These are phyloP conservation scores for Hemichromis elongatus DNA, from an alignment of 2,113 vertebrate genomes.

Conservation along the genomic window DNA sequence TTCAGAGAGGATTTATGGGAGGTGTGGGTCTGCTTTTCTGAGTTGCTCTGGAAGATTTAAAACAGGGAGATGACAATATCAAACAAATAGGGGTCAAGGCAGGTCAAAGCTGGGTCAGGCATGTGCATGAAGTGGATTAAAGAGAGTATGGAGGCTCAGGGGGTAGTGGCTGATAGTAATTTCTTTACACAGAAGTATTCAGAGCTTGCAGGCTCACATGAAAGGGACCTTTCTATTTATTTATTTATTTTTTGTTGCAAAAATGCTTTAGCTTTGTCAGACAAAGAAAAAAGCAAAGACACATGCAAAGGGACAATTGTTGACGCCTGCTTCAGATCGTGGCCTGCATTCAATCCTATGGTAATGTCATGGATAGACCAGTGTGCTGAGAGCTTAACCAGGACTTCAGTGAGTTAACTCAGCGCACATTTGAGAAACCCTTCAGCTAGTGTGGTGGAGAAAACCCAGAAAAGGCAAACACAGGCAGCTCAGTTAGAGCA, in stretches of 20 bases:
- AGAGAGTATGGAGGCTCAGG: background rate
- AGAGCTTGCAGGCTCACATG: background rate
- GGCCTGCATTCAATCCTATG: background rate
- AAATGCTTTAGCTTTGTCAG: background rate
- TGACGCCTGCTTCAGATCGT: background rate
- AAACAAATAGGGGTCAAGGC: slow-evolving; percentile 40
- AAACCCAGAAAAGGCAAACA: background rate
- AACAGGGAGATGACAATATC: background rate
- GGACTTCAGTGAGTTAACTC: background rate
- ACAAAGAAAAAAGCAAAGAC: background rate
- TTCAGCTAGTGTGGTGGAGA: background rate
- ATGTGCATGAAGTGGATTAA: slow-evolving; percentile 11
- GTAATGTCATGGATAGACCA: background rate
- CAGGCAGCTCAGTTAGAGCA: background rate
- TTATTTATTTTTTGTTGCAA: background rate
- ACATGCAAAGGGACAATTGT: background rate
- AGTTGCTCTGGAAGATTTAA: slow-evolving; percentile 20
- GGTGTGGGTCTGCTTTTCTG: background rate
- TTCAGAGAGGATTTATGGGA: slow-evolving; percentile 26
- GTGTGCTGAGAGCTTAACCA: background rate
- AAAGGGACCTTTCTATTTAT: background rate
- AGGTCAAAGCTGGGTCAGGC: slow-evolving; percentile 10
- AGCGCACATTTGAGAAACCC: background rate
- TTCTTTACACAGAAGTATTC: background rate
- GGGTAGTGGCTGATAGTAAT: background rate